Evolutionary conservation across 1,140 invertebrate genomes (phyloP).

Genomic region (Diabrotica undecimpunctata): DNA sequence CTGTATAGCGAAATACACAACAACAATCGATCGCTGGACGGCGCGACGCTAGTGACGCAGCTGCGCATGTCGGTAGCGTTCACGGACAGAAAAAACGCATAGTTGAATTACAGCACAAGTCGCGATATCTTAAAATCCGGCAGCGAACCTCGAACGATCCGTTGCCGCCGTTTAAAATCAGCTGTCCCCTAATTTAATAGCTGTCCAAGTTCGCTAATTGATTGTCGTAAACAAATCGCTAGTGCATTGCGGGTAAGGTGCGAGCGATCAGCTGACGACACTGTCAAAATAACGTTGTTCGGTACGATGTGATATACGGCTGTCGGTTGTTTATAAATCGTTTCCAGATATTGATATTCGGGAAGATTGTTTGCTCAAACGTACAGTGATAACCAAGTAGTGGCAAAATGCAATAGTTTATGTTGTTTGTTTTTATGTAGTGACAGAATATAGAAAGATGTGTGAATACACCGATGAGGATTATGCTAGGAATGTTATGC

Average conservation of each 20-base stretch:
- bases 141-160: not conserved
- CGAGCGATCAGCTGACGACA: no score
- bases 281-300: no score
- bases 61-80: not conserved
- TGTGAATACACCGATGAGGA: constrained; percentile 12
- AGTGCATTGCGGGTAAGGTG: not conserved
- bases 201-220: not conserved
- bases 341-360: no score
- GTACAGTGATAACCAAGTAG: not conserved
- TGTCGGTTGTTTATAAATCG: no score
- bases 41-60: not conserved
- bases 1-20: no score
- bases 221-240: not conserved
- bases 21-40: not conserved
- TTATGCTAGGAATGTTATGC: constrained; percentile 15
- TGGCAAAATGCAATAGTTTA: not conserved
- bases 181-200: not conserved
- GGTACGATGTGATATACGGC: no score
- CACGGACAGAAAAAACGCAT: not conserved
- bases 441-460: constrained; percentile 13
- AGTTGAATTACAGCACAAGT: not conserved
- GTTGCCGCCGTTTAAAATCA: not conserved
- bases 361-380: no score
- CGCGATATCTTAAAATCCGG: not conserved
- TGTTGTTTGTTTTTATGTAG: not conserved